Evolutionary conservation across 2,797 vertebrate genomes (phyloP), one percentile per base, ranked within the genome.

Genomic region (Cryptoprocta ferox): DNA sequence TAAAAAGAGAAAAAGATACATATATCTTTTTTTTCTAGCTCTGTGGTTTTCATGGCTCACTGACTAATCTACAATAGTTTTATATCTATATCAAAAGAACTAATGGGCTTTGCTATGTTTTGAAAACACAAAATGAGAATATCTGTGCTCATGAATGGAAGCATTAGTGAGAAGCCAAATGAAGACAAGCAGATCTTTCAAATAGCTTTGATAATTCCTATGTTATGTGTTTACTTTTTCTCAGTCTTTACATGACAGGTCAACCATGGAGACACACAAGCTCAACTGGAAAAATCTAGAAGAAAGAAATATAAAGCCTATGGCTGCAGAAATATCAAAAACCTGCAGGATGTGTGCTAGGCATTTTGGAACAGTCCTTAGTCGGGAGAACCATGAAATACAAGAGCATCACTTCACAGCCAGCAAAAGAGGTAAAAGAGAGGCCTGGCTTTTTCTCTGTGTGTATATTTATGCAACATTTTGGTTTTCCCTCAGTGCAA

Each of bases 301-400:
- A 39, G 94, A 97, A 71, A 96, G 78, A 50, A 96, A 92, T 84
- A 63, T 78, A 53, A 96, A 59, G 28, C 90, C 90, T 45, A 59
- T 71, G 76, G 9, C 87, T 42, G 87, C 26, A 81, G 82, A 97
- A 93, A 89, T 82, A 82, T 83, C 71, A 10, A 83, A 75, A n/a
- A 93, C 90, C 13, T 97, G 95, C 35, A 85, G 97, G 48, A 95
- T 97, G 93, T 97, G 97, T 95, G 81, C 80, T 48, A 94, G 53
- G 75, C 45, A 32, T 12, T 98, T 98, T 86, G 91, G 89, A 97
- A 96, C 65, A 26, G 39, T 71, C 48, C 48, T 94, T 15, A 48
- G 83, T 42, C 3, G 8, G 50, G 96, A 98, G 81, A 94, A 88
- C 19, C 95, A 95, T 3, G 82, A 97, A 80, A 93, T 93, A 48